Conservation (phyloP, 2,888 invertebrate genomes). For the Eupithecia centaureata region DNA sequence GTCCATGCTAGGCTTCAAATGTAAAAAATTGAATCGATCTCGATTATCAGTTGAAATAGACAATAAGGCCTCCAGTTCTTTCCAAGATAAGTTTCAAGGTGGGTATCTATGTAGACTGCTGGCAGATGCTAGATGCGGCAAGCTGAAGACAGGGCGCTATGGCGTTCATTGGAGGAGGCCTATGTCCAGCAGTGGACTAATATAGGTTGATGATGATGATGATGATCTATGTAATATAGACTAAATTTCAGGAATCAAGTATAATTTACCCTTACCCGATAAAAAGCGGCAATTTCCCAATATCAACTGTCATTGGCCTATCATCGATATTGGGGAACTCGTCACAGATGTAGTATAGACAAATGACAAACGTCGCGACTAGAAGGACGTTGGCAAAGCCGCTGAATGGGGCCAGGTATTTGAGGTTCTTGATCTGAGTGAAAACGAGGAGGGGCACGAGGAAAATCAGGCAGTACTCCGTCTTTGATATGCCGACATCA, state of each 20-base stretch:
- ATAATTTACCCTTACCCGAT: slow-evolving; percentile 83
- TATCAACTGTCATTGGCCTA: slow-evolving; percentile 82
- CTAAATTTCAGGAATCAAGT: background rate
- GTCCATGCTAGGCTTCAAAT: too few relatives aligned
- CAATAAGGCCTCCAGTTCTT: too few relatives aligned
- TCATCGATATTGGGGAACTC: slow-evolving; percentile 72
- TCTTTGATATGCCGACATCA: slow-evolving; percentile 53
- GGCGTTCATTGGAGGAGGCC: too few relatives aligned
- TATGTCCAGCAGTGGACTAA: too few relatives aligned
- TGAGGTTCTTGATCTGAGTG: slow-evolving; percentile 88
- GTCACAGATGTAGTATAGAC: slow-evolving; percentile 91
- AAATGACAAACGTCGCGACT: slow-evolving; percentile 90
- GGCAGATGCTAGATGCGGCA: too few relatives aligned
- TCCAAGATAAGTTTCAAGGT: too few relatives aligned
- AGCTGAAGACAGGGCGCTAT: too few relatives aligned
- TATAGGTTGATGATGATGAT: too few relatives aligned
- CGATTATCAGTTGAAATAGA: too few relatives aligned
- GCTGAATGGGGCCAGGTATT: slow-evolving; percentile 94
- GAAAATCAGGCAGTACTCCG: slow-evolving; percentile 72
- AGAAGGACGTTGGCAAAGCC: slow-evolving; percentile 93
- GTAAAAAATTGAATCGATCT: too few relatives aligned
- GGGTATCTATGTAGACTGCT: too few relatives aligned
- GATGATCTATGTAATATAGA: too few relatives aligned
- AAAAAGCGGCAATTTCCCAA: slow-evolving; percentile 90
- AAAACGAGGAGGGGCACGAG: slow-evolving; percentile 70